Evolutionary conservation across 37 sponge, comb jelly and placozoan species (phyloP).

Genomic region (Crambe crambe): DNA sequence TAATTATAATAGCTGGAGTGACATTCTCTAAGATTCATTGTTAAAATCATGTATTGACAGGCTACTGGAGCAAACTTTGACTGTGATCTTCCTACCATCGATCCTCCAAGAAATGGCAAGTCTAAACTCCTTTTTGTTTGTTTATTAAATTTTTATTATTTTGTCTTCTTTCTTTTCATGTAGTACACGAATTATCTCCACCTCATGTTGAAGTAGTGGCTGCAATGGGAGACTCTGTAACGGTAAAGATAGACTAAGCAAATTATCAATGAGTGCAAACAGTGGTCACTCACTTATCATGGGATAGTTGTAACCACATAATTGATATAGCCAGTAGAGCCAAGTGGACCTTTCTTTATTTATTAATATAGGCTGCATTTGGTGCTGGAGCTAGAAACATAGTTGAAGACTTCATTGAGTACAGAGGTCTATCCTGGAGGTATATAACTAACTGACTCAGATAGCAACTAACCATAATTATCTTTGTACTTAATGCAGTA

Average conservation of each 20-base stretch:
- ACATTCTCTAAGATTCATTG: too few species aligned
- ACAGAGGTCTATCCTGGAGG: constrained; percentile 70
- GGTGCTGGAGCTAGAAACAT: constrained; percentile 48
- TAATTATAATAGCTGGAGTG: too few species aligned
- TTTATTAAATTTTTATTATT: too few species aligned
- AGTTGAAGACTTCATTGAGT: constrained; percentile 21
- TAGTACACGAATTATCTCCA: constrained; percentile 56
- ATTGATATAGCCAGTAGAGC: not conserved
- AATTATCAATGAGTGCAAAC: too few species aligned
- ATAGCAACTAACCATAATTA: too few species aligned
- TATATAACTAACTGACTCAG: constrained; percentile 4
- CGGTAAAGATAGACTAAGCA: constrained; percentile 40
- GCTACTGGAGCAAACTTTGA: not conserved
- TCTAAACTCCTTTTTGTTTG: too few species aligned
- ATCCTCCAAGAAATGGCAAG: too few species aligned
- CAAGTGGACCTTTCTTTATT: not conserved
- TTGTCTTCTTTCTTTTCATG: too few species aligned
- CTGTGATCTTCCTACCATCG: not conserved
- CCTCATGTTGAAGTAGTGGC: constrained; percentile 36
- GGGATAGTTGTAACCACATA: too few species aligned
- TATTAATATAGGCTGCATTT: constrained; percentile 46
- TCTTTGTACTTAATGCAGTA: too few species aligned
- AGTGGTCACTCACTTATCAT: too few species aligned
- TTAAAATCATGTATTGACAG: too few species aligned
- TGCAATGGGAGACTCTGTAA: constrained; percentile 68